Evolutionary conservation across 2,113 vertebrate genomes (phyloP).

Genomic region (Cynoglossus semilaevis): DNA sequence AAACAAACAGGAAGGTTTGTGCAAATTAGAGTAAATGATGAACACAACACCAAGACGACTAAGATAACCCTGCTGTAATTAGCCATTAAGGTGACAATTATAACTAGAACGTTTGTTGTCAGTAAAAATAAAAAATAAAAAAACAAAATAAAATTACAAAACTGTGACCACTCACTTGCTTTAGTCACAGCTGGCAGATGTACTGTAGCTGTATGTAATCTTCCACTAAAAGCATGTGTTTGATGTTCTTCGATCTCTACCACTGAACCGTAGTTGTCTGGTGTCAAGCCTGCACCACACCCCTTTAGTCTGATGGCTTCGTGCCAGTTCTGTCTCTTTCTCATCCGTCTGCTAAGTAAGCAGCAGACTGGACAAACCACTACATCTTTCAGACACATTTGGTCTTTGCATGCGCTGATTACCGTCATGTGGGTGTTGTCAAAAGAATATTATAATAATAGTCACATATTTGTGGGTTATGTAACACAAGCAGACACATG

Average conservation of each 20-base stretch:
- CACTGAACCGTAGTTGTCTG: slow-evolving; percentile 36
- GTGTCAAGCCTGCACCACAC: slow-evolving; percentile 36
- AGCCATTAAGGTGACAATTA: too few species aligned
- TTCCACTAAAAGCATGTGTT: slow-evolving; percentile 49
- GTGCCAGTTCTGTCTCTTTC: slow-evolving; percentile 1
- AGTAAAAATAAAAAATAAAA: too few species aligned
- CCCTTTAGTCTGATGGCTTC: slow-evolving; percentile 24
- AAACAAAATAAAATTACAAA: slow-evolving; percentile 54
- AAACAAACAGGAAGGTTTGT: slow-evolving; percentile 31
- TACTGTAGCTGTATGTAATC: slow-evolving; percentile 49
- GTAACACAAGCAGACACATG: too few species aligned
- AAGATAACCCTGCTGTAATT: too few species aligned
- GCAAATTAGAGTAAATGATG: slow-evolving; percentile 42
- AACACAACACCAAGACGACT: slow-evolving; percentile 35
- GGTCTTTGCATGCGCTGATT: too few species aligned
- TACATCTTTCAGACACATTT: too few species aligned
- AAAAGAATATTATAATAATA: too few species aligned
- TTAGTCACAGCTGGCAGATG: slow-evolving; percentile 67
- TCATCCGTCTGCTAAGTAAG: background rate
- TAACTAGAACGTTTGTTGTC: too few species aligned
- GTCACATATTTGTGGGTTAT: too few species aligned
- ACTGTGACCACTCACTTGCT: slow-evolving; percentile 45
- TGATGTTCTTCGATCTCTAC: slow-evolving; percentile 42
- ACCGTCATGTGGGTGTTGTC: too few species aligned
- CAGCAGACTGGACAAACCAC: too few species aligned